Evolutionary conservation across 2,113 vertebrate species (phyloP).

Genomic region (Donacobius atricapilla): DNA sequence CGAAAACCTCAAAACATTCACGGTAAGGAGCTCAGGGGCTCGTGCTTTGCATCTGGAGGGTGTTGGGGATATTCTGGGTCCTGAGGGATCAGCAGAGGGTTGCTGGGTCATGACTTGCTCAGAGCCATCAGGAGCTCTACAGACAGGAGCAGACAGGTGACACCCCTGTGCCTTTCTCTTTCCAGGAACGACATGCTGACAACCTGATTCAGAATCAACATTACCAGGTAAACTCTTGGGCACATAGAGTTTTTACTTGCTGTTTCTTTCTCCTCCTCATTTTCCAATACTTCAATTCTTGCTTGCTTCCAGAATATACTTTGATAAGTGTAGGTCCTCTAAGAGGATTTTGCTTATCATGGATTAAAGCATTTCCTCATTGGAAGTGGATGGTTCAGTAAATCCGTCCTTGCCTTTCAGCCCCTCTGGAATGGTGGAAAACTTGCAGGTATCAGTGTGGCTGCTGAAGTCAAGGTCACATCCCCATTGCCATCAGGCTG

Average conservation of each 20-base stretch:
- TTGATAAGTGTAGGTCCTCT: neutral
- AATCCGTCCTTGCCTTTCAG: neutral
- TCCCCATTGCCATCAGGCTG: neutral
- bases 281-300: neutral
- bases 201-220: constrained; percentile 95
- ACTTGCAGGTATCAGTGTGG: neutral
- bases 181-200: constrained; percentile 90
- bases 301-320: neutral
- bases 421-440: neutral
- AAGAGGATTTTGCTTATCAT: neutral
- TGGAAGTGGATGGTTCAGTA: neutral
- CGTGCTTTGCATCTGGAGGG: neutral
- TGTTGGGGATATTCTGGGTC: neutral
- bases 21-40: constrained; percentile 68
- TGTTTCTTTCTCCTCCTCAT: neutral
- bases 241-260: neutral
- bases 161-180: constrained; percentile 41
- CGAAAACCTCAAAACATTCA: constrained; percentile 89
- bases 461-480: neutral
- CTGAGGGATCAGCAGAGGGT: neutral
- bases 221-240: constrained; percentile 83
- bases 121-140: neutral
- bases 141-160: neutral
- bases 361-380: neutral
- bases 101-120: neutral